Conservation (phyloP, 2,888 invertebrate species). For the Drosophila mercatorum region DNA sequence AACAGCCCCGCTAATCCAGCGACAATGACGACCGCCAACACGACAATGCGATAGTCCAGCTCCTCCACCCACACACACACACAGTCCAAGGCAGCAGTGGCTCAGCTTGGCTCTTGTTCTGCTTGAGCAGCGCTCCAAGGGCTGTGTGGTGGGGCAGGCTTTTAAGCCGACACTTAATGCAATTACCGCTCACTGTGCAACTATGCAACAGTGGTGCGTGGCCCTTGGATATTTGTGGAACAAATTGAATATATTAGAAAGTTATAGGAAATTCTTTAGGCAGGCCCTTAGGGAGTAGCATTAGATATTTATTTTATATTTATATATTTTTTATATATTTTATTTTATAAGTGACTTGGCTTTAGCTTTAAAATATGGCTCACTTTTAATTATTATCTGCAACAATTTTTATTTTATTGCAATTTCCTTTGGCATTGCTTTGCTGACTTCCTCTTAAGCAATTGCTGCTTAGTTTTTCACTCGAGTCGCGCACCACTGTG, state of each 20-base stretch:
- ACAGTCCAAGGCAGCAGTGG: constrained; percentile 22
- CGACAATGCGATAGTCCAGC: constrained; percentile 40
- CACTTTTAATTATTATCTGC: fast-evolving
- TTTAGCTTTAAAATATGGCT: not conserved
- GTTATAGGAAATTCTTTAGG: not conserved
- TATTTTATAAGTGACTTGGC: not conserved
- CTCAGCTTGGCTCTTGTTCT: constrained; percentile 10
- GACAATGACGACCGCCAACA: constrained; percentile 56
- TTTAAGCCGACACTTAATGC: constrained; percentile 81
- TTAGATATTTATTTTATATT: not conserved
- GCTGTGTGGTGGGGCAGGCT: constrained; percentile 35
- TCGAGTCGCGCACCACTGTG: constrained; percentile 29
- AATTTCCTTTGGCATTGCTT: not conserved
- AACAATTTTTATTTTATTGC: not conserved
- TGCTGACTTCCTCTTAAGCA: not conserved
- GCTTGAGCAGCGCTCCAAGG: constrained; percentile 12
- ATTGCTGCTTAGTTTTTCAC: not conserved
- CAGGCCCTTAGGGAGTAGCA: no score
- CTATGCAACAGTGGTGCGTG: constrained; percentile 37
- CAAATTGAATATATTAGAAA: not conserved
- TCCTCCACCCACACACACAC: not conserved
- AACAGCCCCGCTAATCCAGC: constrained; percentile 64
- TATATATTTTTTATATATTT: not conserved
- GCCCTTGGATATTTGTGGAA: not conserved
- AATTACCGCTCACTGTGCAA: constrained; percentile 66